These are phyloP conservation scores for Myotis vivesi DNA, from an alignment of 2,797 vertebrate species.

Conservation along the genomic window DNA sequence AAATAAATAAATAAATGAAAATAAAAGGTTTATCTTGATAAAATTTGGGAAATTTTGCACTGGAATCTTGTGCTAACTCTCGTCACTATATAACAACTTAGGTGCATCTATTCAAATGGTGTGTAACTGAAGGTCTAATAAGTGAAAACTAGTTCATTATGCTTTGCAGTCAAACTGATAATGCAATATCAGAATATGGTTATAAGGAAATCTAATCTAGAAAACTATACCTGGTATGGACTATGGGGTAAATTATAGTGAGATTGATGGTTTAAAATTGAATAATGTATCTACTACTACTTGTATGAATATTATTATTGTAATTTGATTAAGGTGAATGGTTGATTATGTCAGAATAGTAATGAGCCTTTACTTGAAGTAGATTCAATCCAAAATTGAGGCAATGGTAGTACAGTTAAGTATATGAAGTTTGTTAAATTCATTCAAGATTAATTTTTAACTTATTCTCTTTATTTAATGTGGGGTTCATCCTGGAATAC, in stretches of 20 bases:
- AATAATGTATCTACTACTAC: not conserved
- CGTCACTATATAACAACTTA: not conserved
- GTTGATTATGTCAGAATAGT: not conserved
- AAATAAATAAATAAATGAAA: not conserved
- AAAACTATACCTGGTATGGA: not conserved
- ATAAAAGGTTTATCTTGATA: not conserved
- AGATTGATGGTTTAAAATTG: not conserved
- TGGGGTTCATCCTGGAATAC: not conserved
- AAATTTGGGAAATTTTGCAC: not conserved
- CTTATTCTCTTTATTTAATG: not conserved
- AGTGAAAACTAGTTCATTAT: not conserved
- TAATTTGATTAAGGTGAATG: not conserved
- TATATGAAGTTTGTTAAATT: not conserved
- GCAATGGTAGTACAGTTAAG: not conserved
- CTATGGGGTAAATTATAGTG: not conserved
- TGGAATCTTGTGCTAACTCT: not conserved
- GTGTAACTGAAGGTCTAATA: not conserved
- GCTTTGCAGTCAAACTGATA: not conserved
- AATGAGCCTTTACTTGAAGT: not conserved
- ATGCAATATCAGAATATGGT: not conserved
- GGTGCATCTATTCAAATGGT: not conserved
- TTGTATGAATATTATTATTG: not conserved
- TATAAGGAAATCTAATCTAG: not conserved
- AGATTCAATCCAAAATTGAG: not conserved
- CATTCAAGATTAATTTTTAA: constrained; percentile 28